These are phyloP conservation scores for Polyommatus iphigenia DNA, from an alignment of 2,888 invertebrate genomes.

Conservation along the genomic window DNA sequence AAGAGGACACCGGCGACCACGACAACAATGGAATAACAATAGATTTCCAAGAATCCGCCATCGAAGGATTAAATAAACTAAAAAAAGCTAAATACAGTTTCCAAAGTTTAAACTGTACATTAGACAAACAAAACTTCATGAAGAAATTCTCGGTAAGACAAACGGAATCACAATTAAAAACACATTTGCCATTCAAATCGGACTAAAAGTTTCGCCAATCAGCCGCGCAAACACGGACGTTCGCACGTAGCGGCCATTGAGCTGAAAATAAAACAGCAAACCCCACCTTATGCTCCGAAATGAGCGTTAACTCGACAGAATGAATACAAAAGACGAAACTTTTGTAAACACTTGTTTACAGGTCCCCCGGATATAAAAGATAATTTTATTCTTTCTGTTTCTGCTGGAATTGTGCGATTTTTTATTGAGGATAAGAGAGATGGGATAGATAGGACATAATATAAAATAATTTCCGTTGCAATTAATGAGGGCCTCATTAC, in stretches of 20 bases:
- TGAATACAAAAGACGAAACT: constrained; percentile 20
- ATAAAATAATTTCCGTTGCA: too few species aligned
- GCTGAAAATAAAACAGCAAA: constrained; percentile 18
- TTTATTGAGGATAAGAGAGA: background rate
- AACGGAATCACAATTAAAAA: constrained; percentile 14
- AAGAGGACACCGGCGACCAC: too few species aligned
- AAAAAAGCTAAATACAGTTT: background rate
- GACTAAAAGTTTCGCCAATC: constrained; percentile 20
- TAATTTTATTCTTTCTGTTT: background rate
- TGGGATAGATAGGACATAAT: too few species aligned
- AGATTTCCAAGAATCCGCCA: too few species aligned
- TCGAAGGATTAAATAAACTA: background rate
- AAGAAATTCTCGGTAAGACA: background rate
- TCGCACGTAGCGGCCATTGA: constrained; percentile 9
- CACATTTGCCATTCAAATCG: constrained; percentile 22
- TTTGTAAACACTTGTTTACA: constrained; percentile 24
- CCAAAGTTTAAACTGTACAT: background rate
- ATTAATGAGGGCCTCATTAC: too few species aligned
- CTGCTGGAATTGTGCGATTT: background rate
- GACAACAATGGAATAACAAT: too few species aligned
- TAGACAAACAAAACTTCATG: background rate
- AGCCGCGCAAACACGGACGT: background rate
- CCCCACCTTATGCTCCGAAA: constrained; percentile 13
- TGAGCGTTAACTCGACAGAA: constrained; percentile 9
- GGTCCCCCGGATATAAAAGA: background rate